These are phyloP conservation scores for Diogma glabrata DNA, from an alignment of 2,888 invertebrate species.

Conservation along the genomic window DNA sequence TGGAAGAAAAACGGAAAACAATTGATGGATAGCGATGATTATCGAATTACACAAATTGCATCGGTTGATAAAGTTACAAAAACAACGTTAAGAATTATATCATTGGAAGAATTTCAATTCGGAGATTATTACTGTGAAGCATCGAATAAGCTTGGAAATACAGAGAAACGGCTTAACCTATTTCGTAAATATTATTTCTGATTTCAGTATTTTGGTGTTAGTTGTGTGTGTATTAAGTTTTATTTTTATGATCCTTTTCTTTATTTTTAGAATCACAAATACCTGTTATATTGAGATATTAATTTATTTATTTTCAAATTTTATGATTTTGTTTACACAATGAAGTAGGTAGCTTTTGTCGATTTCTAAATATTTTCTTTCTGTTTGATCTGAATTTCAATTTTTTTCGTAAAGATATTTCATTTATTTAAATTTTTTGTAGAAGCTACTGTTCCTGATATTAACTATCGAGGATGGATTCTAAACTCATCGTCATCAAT, in stretches of 20 bases:
- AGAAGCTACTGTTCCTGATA: slow-evolving; percentile 6
- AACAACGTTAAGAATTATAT: slow-evolving; percentile 2
- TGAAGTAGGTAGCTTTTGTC: too few species aligned
- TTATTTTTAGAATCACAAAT: slow-evolving; percentile 6
- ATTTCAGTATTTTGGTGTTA: background rate
- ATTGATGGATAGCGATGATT: slow-evolving; percentile 14
- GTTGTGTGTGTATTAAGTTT: slow-evolving; percentile 1
- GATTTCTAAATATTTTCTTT: background rate
- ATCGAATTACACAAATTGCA: slow-evolving; percentile 22
- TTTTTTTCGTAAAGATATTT: too few species aligned
- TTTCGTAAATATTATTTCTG: slow-evolving; percentile 21
- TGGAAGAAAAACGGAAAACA: slow-evolving; percentile 23
- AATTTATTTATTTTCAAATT: slow-evolving; percentile 1
- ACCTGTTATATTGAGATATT: slow-evolving; percentile 2
- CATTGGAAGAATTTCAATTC: slow-evolving; percentile 22
- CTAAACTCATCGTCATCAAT: background rate
- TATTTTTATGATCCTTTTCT: slow-evolving; percentile 1
- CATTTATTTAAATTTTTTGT: too few species aligned
- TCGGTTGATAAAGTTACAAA: slow-evolving; percentile 23
- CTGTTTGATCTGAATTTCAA: too few species aligned
- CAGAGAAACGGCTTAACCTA: slow-evolving; percentile 31
- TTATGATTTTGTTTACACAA: too few species aligned
- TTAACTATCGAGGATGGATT: slow-evolving; percentile 7
- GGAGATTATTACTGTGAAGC: slow-evolving; percentile 36
- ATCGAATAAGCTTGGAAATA: slow-evolving; percentile 33